Conservation (phyloP, 2,113 vertebrate species). For the Paramormyrops kingsleyae region DNA sequence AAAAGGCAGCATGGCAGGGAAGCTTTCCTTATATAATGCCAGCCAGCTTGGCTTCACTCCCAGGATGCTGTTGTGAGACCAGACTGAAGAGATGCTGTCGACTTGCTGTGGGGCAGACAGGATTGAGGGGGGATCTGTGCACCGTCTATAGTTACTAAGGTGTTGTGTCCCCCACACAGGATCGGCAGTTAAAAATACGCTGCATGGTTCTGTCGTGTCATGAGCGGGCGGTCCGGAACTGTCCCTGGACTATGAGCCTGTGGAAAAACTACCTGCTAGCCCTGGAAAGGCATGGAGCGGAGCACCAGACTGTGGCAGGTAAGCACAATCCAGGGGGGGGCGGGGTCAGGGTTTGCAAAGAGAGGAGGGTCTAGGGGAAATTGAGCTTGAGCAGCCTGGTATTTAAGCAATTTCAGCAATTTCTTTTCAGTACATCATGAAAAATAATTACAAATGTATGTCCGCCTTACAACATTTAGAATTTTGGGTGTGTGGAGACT, state of each 20-base stretch:
- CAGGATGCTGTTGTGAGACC: background rate
- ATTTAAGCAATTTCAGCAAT: background rate
- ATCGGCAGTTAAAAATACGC: slow-evolving; percentile 87
- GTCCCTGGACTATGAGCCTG: slow-evolving; percentile 89
- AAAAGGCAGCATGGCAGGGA: background rate
- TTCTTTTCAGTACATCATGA: background rate
- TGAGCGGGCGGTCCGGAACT: slow-evolving; percentile 88
- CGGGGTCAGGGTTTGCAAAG: background rate
- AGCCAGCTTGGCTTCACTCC: background rate
- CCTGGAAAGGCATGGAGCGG: slow-evolving; percentile 80
- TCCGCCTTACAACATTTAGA: background rate
- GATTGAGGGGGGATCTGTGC: background rate
- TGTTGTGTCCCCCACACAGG: slow-evolving; percentile 51
- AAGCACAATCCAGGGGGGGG: background rate
- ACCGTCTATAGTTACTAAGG: background rate
- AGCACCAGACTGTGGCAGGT: slow-evolving; percentile 76
- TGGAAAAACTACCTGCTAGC: slow-evolving; percentile 89
- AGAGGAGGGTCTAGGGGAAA: background rate
- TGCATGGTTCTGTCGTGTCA: slow-evolving; percentile 82
- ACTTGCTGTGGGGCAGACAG: background rate
- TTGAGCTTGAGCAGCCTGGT: background rate
- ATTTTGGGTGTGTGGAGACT: background rate
- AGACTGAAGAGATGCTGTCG: background rate
- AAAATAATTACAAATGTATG: background rate
- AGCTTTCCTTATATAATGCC: background rate